These are phyloP conservation scores for Liopterus haemorrhoidalis DNA, from an alignment of 2,888 invertebrate species.

Conservation along the genomic window DNA sequence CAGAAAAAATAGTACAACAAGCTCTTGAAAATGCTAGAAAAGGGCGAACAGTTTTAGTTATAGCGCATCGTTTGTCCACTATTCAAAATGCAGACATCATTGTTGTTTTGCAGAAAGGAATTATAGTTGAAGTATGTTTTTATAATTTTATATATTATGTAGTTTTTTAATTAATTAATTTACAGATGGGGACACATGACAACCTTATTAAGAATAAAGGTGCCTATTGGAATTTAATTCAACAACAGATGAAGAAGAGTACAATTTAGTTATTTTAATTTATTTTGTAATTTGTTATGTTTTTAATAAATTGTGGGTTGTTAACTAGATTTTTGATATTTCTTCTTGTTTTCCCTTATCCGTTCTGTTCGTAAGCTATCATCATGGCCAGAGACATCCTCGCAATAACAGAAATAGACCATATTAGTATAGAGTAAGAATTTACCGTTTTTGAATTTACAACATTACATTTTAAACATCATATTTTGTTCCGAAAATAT, in stretches of 20 bases:
- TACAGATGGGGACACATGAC: constrained; percentile 78
- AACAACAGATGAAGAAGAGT: constrained; percentile 53
- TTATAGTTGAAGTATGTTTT: constrained; percentile 67
- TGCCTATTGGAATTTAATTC: constrained; percentile 78
- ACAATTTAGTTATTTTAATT: constrained; percentile 9
- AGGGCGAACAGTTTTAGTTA: constrained; percentile 88
- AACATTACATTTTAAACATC: too few relatives aligned
- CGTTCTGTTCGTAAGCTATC: too few relatives aligned
- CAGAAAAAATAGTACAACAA: constrained; percentile 83
- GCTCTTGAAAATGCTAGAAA: constrained; percentile 78
- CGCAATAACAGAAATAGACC: too few relatives aligned
- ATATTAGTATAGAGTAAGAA: too few relatives aligned
- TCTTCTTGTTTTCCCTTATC: too few relatives aligned
- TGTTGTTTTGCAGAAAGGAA: constrained; percentile 80
- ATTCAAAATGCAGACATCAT: constrained; percentile 87
- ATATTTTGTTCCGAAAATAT: too few relatives aligned
- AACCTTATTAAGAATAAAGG: constrained; percentile 71
- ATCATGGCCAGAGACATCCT: too few relatives aligned
- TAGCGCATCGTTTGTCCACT: constrained; percentile 90
- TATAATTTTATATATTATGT: constrained; percentile 14
- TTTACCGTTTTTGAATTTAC: too few relatives aligned
- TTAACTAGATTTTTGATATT: too few relatives aligned
- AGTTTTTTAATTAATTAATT: constrained; percentile 16
- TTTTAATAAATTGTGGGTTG: too few relatives aligned
- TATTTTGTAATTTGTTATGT: too few relatives aligned